Conservation (phyloP, 2,888 invertebrate genomes). For the Mesoligia furuncula region DNA sequence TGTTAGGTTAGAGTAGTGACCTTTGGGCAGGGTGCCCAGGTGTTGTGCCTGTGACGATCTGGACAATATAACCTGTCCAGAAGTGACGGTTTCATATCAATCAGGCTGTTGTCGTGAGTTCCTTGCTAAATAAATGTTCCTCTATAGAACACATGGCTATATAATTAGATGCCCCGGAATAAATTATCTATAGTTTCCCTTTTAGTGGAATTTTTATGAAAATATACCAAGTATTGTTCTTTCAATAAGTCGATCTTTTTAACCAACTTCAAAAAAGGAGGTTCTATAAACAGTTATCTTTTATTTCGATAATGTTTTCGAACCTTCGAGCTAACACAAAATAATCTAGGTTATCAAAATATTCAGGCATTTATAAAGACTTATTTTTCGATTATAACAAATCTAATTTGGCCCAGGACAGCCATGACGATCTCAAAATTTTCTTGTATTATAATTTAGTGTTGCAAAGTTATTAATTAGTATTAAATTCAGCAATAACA, state of each 20-base stretch:
- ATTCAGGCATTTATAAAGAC: slow-evolving; percentile 23
- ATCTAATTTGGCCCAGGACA: slow-evolving; percentile 43
- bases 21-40: not conserved
- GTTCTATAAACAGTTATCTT: not conserved
- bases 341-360: not conserved
- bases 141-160: slow-evolving; percentile 32
- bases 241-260: not conserved
- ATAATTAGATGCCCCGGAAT: not conserved
- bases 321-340: slow-evolving; percentile 12
- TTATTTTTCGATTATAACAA: slow-evolving; percentile 19
- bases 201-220: slow-evolving; percentile 22
- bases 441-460: slow-evolving; percentile 57
- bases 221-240: slow-evolving; percentile 27
- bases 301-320: slow-evolving; percentile 6
- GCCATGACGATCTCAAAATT: slow-evolving; percentile 64
- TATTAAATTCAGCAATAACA: slow-evolving; percentile 59
- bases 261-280: too few species aligned
- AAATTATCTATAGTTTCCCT: slow-evolving; percentile 27
- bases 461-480: slow-evolving; percentile 52
- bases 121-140: slow-evolving; percentile 57
- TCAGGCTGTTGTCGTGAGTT: slow-evolving; percentile 47
- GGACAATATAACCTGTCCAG: slow-evolving; percentile 59
- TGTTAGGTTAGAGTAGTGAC: slow-evolving; percentile 54
- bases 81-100: slow-evolving; percentile 54
- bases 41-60: slow-evolving; percentile 53